Base-by-base conservation (phyloP, 35 echinoderm and acorn worm species). In the Amphiura filiformis region DNA sequence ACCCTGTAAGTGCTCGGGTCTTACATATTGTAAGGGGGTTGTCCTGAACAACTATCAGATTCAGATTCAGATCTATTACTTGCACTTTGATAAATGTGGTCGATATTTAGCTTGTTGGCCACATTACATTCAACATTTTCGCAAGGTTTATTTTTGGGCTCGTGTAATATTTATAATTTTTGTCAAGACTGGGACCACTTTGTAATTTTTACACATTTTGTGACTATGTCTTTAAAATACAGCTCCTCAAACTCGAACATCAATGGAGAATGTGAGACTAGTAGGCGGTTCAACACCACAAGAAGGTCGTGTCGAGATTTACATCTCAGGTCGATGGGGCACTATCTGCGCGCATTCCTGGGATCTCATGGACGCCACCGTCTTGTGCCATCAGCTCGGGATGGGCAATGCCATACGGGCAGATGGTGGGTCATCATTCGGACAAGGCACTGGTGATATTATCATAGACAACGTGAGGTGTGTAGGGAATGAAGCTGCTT, bases 311-410 rank as follows among this genome's bases (percentile, higher is more conserved):
- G 85, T 87, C 12, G 85, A 87, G 38, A 36, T 87, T 0, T 37
- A 78, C 28, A 33, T 75, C 85, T 35, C 52, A 44, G 76, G 76
- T 18, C 33, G 14, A 13, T 87, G 85, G 85, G 57, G 80, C 32
- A 65, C 65, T 11, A 82, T 90, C 15, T 90, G 88, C 79, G n/a
- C 64, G 14, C 52, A 90, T 41, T 23, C 36, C 0, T 90, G 88
- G 88, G 88, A 90, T 36, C 23, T 83, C 0, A 82, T 38, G 30
- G 88, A 90, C 20, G 88, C 88, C 11, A 57, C 18, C 12, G 88
- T 90, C 37, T 14, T 90, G 4, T 90, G 88, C 64, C 34, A 65
- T 39, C 88, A 90, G 40, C 47, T 90, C 33, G 80, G 81, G 28
- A 57, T 77, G 35, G 32, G 32, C 36, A 56, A 36, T 61, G 87